Percentiles rank a stretch among this genome's conserved stretches.
Evolutionary conservation across 2,797 vertebrate genomes (phyloP).

Genomic region (Enteromius treurensis): DNA sequence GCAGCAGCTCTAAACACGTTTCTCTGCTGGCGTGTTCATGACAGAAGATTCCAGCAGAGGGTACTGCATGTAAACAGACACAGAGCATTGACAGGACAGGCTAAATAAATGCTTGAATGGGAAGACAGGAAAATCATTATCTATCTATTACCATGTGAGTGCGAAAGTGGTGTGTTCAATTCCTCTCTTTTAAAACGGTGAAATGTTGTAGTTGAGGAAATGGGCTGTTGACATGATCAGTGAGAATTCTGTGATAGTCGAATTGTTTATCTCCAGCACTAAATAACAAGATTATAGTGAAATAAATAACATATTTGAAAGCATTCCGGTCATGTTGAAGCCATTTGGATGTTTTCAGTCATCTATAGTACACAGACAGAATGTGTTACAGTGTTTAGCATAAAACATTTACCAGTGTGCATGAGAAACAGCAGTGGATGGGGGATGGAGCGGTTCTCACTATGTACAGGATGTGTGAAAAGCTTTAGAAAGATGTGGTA

Average conservation of each 20-base stretch:
- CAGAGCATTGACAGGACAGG: background rate
- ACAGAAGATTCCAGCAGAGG: conserved; percentile 12
- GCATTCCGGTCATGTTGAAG: conserved; percentile 19
- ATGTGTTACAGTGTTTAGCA: conserved; percentile 31
- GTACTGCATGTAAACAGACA: conserved; percentile 29
- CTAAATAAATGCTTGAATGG: background rate
- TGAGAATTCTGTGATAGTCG: background rate
- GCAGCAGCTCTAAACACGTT: background rate
- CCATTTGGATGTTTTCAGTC: conserved; percentile 30
- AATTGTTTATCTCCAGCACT: conserved; percentile 7
- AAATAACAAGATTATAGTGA: conserved; percentile 7
- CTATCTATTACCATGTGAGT: background rate
- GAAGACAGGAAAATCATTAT: background rate
- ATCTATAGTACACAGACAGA: conserved; percentile 33
- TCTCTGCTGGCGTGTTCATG: conserved; percentile 21
- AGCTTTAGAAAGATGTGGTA: conserved; percentile 70
- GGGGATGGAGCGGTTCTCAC: conserved; percentile 49
- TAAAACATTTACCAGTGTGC: conserved; percentile 35
- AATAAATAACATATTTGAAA: conserved; percentile 21
- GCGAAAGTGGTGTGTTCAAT: background rate
- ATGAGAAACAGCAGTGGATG: conserved; percentile 28
- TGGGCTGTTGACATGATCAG: background rate
- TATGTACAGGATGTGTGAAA: conserved; percentile 52
- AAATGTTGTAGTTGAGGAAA: conserved; percentile 15
- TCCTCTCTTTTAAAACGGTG: background rate